Percentiles rank a stretch among this genome's conserved stretches.
Evolutionary conservation across 53 echinoderm and acorn worm genomes (phyloP).

Genomic region (Echinometra lucunter): DNA sequence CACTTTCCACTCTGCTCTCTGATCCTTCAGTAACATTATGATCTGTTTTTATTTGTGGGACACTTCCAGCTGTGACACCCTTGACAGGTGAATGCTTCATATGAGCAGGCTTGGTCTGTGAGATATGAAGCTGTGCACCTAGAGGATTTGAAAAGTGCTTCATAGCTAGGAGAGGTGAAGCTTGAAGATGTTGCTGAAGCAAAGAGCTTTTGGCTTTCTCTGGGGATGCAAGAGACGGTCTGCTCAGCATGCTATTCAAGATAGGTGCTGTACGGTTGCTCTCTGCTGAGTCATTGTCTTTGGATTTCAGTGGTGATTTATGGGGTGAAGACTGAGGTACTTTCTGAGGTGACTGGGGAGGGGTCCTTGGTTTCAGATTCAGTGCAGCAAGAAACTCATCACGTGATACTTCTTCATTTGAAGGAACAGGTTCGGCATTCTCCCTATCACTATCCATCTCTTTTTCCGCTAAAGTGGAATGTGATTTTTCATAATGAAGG

Average conservation of each 20-base stretch:
- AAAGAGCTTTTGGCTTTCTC: conserved; percentile 62
- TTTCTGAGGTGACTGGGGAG: conserved; percentile 66
- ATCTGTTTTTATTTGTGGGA: conserved; percentile 54
- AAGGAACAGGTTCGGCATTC: not conserved
- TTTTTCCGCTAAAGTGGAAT: conserved; percentile 14
- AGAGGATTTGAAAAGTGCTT: conserved; percentile 63
- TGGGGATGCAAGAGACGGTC: conserved; percentile 32
- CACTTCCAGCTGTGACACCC: conserved; percentile 63
- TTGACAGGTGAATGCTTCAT: conserved; percentile 82
- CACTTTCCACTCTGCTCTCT: conserved; percentile 18
- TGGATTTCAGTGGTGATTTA: conserved; percentile 55
- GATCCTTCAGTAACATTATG: conserved; percentile 31
- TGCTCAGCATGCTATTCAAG: conserved; percentile 65
- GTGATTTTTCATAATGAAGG: conserved; percentile 75
- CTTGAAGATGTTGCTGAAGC: conserved; percentile 63
- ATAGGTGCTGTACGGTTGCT: conserved; percentile 41
- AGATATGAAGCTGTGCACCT: conserved; percentile 2
- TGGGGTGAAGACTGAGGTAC: conserved; percentile 21
- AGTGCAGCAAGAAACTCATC: conserved; percentile 81
- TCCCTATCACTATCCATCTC: conserved; percentile 17
- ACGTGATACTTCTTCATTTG: conserved; percentile 61
- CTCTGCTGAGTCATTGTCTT: not conserved
- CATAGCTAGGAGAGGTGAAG: conserved; percentile 59
- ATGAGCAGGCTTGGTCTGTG: not conserved
- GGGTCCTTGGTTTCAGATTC: conserved; percentile 74